Conservation (phyloP, 2,113 vertebrate species). For the Tapirus terrestris region DNA sequence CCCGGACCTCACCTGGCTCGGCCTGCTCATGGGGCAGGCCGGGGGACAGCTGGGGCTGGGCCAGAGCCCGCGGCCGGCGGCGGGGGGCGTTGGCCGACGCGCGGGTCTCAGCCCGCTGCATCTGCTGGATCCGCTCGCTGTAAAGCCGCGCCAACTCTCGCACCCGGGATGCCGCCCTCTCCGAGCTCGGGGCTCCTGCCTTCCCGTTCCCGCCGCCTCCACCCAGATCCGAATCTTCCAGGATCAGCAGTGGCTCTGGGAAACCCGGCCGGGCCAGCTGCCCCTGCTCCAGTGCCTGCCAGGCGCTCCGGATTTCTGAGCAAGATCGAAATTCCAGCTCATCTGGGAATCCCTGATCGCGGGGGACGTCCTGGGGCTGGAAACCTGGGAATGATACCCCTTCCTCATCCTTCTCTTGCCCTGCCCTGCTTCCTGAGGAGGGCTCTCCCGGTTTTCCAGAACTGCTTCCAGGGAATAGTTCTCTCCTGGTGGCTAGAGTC, state of each 20-base stretch:
- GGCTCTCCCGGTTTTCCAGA: neutral
- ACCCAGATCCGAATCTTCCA: constrained; percentile 83
- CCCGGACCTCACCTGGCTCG: constrained; percentile 61
- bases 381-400: neutral
- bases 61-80: constrained; percentile 63
- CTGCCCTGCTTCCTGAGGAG: constrained; percentile 70
- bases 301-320: constrained; percentile 85
- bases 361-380: neutral
- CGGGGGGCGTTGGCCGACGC: constrained; percentile 52
- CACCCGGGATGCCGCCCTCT: constrained; percentile 92
- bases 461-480: constrained; percentile 2
- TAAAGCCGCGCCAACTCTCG: constrained; percentile 93
- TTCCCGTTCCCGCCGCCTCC: neutral
- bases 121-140: constrained; percentile 88
- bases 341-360: neutral
- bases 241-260: constrained; percentile 79
- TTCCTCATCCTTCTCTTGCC: constrained; percentile 55
- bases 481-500: neutral
- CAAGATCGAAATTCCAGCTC: constrained; percentile 84
- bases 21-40: constrained; percentile 55
- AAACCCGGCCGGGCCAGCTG: constrained; percentile 22
- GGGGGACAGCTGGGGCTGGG: constrained; percentile 67
- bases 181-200: constrained; percentile 76
- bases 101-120: constrained; percentile 80
- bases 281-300: constrained; percentile 86